Conservation (phyloP, 2,797 vertebrate genomes). For the Triplophysa yarkandensis region DNA sequence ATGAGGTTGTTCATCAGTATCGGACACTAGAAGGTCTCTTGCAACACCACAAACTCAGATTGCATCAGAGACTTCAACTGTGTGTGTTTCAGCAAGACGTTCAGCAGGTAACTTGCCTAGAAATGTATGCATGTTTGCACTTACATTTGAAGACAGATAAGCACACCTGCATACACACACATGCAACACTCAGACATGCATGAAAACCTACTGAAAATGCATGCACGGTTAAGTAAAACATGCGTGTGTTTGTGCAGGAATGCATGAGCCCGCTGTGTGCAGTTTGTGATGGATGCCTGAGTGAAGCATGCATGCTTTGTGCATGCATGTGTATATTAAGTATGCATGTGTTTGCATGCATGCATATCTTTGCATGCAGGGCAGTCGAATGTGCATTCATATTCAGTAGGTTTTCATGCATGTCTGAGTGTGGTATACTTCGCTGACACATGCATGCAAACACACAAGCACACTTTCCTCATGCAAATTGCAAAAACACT, state of each 20-base stretch:
- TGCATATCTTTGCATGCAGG: not conserved
- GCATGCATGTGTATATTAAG: not conserved
- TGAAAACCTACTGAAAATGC: too few relatives aligned
- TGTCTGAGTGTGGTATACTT: too few relatives aligned
- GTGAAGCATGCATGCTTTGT: not conserved
- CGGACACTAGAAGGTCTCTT: constrained; percentile 88
- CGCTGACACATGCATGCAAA: not conserved
- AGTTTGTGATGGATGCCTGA: too few relatives aligned
- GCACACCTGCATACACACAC: not conserved
- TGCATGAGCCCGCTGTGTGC: too few relatives aligned
- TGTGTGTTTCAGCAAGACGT: constrained; percentile 98
- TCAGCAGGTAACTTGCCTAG: constrained; percentile 82
- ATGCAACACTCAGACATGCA: not conserved
- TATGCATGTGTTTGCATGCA: not conserved
- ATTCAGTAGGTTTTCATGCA: too few relatives aligned
- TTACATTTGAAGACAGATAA: not conserved
- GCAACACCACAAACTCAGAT: constrained; percentile 94
- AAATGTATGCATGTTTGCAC: constrained; percentile 8
- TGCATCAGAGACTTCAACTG: constrained; percentile 95
- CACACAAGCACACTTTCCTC: not conserved
- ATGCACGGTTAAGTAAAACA: too few relatives aligned
- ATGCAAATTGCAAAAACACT: not conserved
- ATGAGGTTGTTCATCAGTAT: constrained; percentile 89
- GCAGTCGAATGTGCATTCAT: too few relatives aligned
- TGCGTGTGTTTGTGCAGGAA: too few relatives aligned